phyloP scores from a whole-genome alignment of 2,113 vertebrate genomes.

The Mellivora capensis region DNA sequence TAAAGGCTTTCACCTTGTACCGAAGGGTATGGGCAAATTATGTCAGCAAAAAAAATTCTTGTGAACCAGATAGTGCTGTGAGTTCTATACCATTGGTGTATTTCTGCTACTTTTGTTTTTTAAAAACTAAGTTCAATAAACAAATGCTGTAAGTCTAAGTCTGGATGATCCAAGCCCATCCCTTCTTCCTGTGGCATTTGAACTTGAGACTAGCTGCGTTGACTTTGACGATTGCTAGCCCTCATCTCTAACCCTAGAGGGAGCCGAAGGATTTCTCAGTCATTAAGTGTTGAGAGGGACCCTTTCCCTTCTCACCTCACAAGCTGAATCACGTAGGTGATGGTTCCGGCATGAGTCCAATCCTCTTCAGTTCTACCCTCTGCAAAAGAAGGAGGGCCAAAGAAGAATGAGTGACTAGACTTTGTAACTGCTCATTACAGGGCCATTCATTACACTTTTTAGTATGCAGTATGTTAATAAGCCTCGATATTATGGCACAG shows the following conservation, averaged over 20 bases:
- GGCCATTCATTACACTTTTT: constrained; percentile 16
- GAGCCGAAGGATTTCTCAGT: neutral
- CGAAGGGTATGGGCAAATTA: neutral
- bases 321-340: neutral
- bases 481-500: constrained; percentile 30
- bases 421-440: neutral
- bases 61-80: neutral
- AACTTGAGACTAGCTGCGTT: neutral
- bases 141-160: neutral
- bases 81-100: neutral
- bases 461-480: constrained; percentile 46
- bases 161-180: neutral
- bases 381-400: neutral
- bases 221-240: neutral
- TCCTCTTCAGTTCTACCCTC: neutral
- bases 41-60: neutral
- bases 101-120: constrained; percentile 16
- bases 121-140: neutral
- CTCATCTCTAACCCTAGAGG: neutral
- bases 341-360: neutral
- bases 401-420: constrained; percentile 23
- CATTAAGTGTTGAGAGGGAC: neutral
- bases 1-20: neutral
- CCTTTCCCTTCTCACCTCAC: neutral
- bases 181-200: neutral